These are phyloP conservation scores for Enteromius treurensis DNA, from an alignment of 2,797 vertebrate genomes.

Conservation along the genomic window DNA sequence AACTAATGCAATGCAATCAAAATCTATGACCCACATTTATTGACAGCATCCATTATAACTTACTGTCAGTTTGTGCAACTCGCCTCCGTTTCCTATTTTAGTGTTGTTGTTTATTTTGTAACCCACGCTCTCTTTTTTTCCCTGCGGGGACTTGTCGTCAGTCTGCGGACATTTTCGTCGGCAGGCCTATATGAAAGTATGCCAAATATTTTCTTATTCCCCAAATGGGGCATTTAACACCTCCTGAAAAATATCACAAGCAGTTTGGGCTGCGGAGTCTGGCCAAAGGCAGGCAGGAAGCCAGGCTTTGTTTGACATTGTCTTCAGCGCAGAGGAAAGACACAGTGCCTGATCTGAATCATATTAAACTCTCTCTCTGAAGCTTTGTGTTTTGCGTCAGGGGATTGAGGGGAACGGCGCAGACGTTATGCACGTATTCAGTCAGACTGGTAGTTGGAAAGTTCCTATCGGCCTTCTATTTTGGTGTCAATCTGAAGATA, in stretches of 20 bases:
- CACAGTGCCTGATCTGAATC: conserved; percentile 47
- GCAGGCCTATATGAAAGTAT: conserved; percentile 48
- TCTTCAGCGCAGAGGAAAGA: conserved; percentile 47
- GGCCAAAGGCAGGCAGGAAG: conserved; percentile 45
- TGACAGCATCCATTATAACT: background rate
- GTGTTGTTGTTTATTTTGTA: conserved; percentile 30
- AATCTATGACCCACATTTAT: background rate
- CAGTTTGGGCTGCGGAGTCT: conserved; percentile 41
- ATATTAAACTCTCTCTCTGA: conserved; percentile 47
- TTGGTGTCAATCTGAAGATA: conserved; percentile 38
- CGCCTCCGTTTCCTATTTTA: background rate
- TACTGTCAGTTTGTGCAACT: background rate
- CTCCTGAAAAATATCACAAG: conserved; percentile 52
- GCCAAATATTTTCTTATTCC: conserved; percentile 59
- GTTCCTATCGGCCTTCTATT: conserved; percentile 29
- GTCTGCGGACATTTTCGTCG: conserved; percentile 29
- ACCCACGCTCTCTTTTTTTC: conserved; percentile 26
- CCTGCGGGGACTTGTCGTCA: conserved; percentile 44
- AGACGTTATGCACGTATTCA: conserved; percentile 24
- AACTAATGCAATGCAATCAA: background rate
- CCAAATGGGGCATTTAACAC: conserved; percentile 57
- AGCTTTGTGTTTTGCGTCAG: conserved; percentile 34
- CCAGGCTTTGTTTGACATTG: conserved; percentile 52
- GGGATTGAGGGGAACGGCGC: conserved; percentile 9
- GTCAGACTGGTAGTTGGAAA: conserved; percentile 26